Conservation (phyloP, 2,888 invertebrate species). For the Patella depressa region DNA sequence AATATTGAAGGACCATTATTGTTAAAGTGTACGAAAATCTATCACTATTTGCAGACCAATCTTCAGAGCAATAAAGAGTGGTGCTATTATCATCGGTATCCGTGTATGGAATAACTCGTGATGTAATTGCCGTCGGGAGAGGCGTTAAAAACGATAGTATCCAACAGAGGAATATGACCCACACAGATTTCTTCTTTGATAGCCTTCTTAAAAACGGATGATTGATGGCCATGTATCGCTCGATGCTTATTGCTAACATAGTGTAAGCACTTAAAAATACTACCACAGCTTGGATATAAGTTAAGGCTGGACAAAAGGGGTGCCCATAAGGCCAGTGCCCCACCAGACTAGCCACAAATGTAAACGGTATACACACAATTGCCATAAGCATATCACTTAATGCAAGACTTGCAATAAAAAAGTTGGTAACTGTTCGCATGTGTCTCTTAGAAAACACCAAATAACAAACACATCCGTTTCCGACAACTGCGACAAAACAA, state of each 20-base stretch:
- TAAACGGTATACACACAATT: slow-evolving; percentile 71
- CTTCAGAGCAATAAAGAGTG: slow-evolving; percentile 31
- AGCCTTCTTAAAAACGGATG: slow-evolving; percentile 87
- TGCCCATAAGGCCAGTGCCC: slow-evolving; percentile 90
- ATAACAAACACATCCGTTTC: slow-evolving; percentile 38
- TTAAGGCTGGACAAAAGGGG: slow-evolving; percentile 86
- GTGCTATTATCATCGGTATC: slow-evolving; percentile 27
- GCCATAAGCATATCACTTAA: slow-evolving; percentile 71
- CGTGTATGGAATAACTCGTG: slow-evolving; percentile 70
- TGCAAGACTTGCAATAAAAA: slow-evolving; percentile 71
- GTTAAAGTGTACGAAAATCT: slow-evolving; percentile 78
- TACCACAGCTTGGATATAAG: slow-evolving; percentile 78
- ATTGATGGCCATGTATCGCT: slow-evolving; percentile 92
- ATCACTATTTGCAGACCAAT: slow-evolving; percentile 34
- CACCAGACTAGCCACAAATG: slow-evolving; percentile 82
- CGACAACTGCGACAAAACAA: slow-evolving; percentile 34
- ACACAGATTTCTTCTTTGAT: slow-evolving; percentile 80
- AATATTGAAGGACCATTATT: slow-evolving; percentile 85
- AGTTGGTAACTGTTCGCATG: slow-evolving; percentile 93
- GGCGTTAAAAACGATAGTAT: slow-evolving; percentile 83
- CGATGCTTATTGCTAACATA: slow-evolving; percentile 88
- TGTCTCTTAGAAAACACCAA: slow-evolving; percentile 77
- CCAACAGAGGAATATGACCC: slow-evolving; percentile 82
- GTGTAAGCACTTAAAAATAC: slow-evolving; percentile 87
- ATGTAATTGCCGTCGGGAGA: slow-evolving; percentile 84